These are phyloP conservation scores for Macaca nemestrina DNA, from an alignment of 2,113 vertebrate species.

Conservation along the genomic window DNA sequence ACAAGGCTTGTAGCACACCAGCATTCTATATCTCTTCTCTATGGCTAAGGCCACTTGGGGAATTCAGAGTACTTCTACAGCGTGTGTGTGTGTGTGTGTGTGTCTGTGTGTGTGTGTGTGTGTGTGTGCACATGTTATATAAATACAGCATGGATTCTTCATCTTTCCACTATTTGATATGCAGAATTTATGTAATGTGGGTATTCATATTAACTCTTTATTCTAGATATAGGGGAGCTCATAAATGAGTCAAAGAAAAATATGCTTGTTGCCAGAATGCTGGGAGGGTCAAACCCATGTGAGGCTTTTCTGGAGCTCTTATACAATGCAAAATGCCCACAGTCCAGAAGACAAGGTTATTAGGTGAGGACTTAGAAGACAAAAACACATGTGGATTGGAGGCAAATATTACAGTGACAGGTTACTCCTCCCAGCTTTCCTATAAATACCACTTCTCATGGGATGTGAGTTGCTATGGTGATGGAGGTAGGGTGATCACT, in stretches of 20 bases:
- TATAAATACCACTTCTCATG: background rate
- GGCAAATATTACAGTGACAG: background rate
- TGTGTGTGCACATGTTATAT: background rate
- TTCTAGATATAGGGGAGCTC: background rate
- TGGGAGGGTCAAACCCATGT: background rate
- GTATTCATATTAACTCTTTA: background rate
- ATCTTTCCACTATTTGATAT: constrained; percentile 2
- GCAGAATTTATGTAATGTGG: background rate
- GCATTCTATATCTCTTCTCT: background rate
- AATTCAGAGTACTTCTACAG: background rate
- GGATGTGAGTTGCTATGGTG: background rate
- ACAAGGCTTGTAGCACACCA: background rate
- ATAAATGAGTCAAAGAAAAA: background rate
- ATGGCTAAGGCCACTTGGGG: background rate
- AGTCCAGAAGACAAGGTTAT: background rate
- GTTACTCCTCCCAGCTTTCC: background rate
- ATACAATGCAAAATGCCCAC: background rate
- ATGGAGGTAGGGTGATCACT: background rate
- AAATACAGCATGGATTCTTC: background rate
- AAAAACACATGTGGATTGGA: constrained; percentile 8
- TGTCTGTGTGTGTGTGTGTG: background rate
- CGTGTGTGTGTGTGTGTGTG: too few species aligned
- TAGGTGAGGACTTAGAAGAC: background rate
- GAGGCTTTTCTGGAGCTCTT: background rate
- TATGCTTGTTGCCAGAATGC: background rate